Evolutionary conservation across 53 echinoderm and acorn worm species (phyloP).

Genomic region (Echinarachnius parma): DNA sequence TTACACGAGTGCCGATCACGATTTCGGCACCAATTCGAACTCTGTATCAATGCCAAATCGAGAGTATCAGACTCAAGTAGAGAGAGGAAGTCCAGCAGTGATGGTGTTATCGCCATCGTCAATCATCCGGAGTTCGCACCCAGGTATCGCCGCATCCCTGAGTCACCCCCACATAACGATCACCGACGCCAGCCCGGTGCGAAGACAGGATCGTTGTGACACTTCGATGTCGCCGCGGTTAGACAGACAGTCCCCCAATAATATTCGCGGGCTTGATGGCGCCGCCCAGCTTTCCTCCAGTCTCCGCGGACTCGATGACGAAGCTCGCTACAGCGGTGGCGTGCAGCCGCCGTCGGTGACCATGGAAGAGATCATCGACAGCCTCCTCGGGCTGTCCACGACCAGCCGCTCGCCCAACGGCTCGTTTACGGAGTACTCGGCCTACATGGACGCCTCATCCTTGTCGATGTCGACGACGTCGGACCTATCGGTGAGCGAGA

Average conservation of each 20-base stretch:
- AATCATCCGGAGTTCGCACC: constrained; percentile 21
- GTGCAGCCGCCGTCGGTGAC: constrained; percentile 61
- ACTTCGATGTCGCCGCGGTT: constrained; percentile 9
- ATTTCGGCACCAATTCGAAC: too few species aligned
- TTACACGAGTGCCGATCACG: too few species aligned
- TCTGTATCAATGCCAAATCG: too few species aligned
- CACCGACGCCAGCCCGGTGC: constrained; percentile 22
- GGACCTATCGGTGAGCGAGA: constrained; percentile 34
- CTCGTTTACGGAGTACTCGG: constrained; percentile 38
- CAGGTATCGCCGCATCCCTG: constrained; percentile 30
- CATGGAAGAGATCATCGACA: constrained; percentile 87
- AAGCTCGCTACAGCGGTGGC: constrained; percentile 35
- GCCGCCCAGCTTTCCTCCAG: too few species aligned
- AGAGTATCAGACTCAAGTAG: too few species aligned
- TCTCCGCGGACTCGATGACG: constrained; percentile 16
- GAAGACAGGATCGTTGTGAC: too few species aligned
- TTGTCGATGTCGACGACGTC: constrained; percentile 37
- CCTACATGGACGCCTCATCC: constrained; percentile 40
- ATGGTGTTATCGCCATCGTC: constrained; percentile 8
- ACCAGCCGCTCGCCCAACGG: constrained; percentile 47
- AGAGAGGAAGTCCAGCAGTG: background rate
- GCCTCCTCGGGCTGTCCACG: constrained; percentile 68
- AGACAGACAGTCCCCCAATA: constrained; percentile 10
- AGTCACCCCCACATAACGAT: constrained; percentile 27
- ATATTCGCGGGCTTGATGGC: too few species aligned